Evolutionary conservation across 1,140 invertebrate species (phyloP).

Genomic region (Stratiolaelaps scimitus): DNA sequence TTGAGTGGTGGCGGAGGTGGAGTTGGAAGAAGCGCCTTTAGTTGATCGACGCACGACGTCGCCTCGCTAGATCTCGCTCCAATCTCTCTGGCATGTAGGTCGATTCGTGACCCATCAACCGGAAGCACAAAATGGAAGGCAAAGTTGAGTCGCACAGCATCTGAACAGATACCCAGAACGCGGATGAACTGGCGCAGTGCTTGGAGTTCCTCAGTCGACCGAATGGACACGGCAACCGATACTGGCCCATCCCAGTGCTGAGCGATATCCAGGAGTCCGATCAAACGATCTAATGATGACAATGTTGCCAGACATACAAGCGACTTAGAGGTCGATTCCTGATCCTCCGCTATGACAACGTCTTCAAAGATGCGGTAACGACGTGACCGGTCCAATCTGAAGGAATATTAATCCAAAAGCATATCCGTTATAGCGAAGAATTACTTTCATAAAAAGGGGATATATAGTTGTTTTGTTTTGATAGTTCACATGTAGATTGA

Average conservation of each 20-base stretch:
- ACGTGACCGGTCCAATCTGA: constrained; percentile 20
- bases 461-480: no score
- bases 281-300: constrained; percentile 62
- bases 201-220: constrained; percentile 46
- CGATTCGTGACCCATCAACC: constrained; percentile 38
- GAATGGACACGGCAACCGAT: constrained; percentile 66
- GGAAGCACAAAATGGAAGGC: constrained; percentile 59
- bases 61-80: constrained; percentile 19
- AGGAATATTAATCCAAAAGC: neutral
- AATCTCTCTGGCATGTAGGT: constrained; percentile 27
- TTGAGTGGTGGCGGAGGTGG: constrained; percentile 30
- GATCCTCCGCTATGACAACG: constrained; percentile 16
- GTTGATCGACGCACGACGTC: constrained; percentile 27
- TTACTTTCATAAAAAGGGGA: no score
- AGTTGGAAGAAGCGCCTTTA: constrained; percentile 29
- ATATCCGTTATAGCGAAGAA: no score
- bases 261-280: constrained; percentile 57
- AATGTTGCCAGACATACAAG: constrained; percentile 67
- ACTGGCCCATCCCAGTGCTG: constrained; percentile 71
- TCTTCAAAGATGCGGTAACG: constrained; percentile 25
- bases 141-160: constrained; percentile 53
- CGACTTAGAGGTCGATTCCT: constrained; percentile 19
- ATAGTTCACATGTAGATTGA: no score
- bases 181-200: constrained; percentile 48
- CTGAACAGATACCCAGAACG: constrained; percentile 60